Evolutionary conservation across 2,888 invertebrate genomes (phyloP).

Genomic region (Eilema griseolum): DNA sequence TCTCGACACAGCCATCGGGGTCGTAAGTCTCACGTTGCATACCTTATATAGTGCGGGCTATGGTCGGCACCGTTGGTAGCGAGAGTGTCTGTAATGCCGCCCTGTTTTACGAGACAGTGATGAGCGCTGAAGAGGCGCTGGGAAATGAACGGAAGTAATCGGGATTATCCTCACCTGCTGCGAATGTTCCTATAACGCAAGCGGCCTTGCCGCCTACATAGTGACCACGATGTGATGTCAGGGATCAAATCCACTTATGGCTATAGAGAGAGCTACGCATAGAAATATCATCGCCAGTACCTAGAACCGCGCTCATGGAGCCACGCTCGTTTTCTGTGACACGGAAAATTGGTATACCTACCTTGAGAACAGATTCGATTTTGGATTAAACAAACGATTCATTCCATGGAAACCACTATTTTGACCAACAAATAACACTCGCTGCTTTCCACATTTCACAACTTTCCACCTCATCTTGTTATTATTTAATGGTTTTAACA

Average conservation of each 20-base stretch:
- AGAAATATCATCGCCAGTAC: too few relatives aligned
- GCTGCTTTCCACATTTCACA: conserved; percentile 31
- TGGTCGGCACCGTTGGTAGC: not conserved
- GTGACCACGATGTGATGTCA: too few relatives aligned
- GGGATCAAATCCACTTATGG: too few relatives aligned
- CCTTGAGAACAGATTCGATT: conserved; percentile 83
- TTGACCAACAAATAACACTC: conserved; percentile 65
- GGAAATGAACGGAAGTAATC: not conserved
- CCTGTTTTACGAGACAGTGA: not conserved
- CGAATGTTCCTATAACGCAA: too few relatives aligned
- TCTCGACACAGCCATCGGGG: not conserved
- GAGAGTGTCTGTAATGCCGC: not conserved
- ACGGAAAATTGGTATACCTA: conserved; percentile 52
- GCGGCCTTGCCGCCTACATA: too few relatives aligned
- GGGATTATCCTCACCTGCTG: too few relatives aligned
- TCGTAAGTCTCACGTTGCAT: not conserved
- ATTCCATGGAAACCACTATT: conserved; percentile 85
- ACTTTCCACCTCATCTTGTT: conserved; percentile 29
- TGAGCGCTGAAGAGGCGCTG: not conserved
- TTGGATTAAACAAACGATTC: conserved; percentile 83
- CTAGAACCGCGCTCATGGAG: too few relatives aligned
- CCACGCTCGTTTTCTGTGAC: not conserved
- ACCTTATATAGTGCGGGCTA: not conserved
- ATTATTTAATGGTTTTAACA: not conserved
- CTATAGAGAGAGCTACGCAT: too few relatives aligned